phyloP scores from a whole-genome alignment of 2,797 vertebrate genomes.

The Crenichthys baileyi region DNA sequence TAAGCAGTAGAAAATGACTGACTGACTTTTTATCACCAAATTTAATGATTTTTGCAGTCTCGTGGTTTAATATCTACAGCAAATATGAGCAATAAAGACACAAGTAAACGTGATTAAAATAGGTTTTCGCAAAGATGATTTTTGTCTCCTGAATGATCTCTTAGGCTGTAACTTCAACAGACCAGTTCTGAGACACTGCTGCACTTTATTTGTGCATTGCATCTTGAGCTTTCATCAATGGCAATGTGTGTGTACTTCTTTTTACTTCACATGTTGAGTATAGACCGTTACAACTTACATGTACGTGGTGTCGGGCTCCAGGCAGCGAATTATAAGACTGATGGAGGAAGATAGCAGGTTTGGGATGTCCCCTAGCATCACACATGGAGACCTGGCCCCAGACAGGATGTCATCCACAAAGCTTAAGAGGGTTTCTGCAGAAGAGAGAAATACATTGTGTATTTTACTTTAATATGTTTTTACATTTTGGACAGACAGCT shows the following conservation, averaged over 20 bases:
- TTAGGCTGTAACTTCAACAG: slow-evolving; percentile 20
- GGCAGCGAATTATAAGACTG: slow-evolving; percentile 92
- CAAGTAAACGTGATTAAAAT: not conserved
- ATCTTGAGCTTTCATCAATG: slow-evolving; percentile 9
- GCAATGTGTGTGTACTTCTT: not conserved
- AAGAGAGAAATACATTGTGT: slow-evolving; percentile 18
- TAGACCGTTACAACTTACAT: slow-evolving; percentile 84
- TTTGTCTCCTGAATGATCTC: slow-evolving; percentile 12
- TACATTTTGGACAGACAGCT: not conserved
- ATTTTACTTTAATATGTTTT: not conserved
- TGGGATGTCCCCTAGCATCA: slow-evolving; percentile 94
- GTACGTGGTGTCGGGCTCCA: slow-evolving; percentile 95
- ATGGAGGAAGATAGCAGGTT: slow-evolving; percentile 90
- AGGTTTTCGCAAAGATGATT: slow-evolving; percentile 1
- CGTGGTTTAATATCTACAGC: not conserved
- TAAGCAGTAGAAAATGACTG: no score
- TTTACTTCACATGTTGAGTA: not conserved
- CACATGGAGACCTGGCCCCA: slow-evolving; percentile 95
- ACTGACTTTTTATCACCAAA: not conserved
- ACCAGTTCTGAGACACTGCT: slow-evolving; percentile 26
- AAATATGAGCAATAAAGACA: not conserved
- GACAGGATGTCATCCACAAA: slow-evolving; percentile 98
- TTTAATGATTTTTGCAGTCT: not conserved
- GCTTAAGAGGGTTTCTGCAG: slow-evolving; percentile 92
- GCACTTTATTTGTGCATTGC: slow-evolving; percentile 10